phyloP scores from a whole-genome alignment of 2,113 vertebrate genomes.

The Balaeniceps rex region DNA sequence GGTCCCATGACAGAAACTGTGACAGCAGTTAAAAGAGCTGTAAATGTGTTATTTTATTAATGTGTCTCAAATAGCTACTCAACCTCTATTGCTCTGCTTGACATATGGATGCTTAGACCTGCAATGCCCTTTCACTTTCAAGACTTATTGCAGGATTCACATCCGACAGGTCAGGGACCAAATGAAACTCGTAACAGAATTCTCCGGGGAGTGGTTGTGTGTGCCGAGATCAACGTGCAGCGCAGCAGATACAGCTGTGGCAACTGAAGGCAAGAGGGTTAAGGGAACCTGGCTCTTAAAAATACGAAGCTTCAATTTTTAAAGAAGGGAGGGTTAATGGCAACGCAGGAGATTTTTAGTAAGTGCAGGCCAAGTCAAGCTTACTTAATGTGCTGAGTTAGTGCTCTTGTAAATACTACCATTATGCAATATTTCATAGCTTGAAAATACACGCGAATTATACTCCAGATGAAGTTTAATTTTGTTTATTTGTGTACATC shows the following conservation, averaged over 20 bases:
- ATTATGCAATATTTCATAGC: neutral
- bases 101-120: neutral
- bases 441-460: neutral
- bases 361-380: neutral
- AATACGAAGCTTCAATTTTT: neutral
- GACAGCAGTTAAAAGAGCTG: neutral
- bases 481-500: neutral
- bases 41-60: neutral
- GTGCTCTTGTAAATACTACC: neutral
- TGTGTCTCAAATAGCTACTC: neutral
- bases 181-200: neutral
- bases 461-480: neutral
- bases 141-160: neutral
- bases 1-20: neutral
- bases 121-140: neutral
- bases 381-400: neutral
- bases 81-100: neutral
- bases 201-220: neutral
- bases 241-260: rapidly evolving
- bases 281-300: neutral
- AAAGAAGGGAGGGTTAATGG: neutral
- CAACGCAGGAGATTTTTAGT: rapidly evolving
- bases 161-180: neutral
- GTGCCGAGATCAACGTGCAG: rapidly evolving
- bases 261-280: neutral